Percentiles rank a stretch among this genome's conserved stretches.
Evolutionary conservation across 2,888 invertebrate species (phyloP).

Genomic region (Drosophila greeni): DNA sequence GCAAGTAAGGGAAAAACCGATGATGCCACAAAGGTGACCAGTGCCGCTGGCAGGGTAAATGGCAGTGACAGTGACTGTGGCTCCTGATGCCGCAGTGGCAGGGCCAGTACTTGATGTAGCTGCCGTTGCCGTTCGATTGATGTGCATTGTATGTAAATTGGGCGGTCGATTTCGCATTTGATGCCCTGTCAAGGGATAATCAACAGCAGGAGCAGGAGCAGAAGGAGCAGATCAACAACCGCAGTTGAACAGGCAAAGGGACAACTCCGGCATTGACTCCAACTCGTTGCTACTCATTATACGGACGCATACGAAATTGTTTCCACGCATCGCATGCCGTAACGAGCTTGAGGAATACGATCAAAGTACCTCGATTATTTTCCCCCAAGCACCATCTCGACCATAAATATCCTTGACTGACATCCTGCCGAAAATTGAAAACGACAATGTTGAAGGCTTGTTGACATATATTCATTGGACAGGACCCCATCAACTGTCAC

Average conservation of each 20-base stretch:
- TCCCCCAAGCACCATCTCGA: slow-evolving; percentile 46
- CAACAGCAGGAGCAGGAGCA: slow-evolving; percentile 56
- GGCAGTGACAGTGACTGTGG: slow-evolving; percentile 64
- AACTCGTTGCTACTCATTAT: slow-evolving; percentile 69
- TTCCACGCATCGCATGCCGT: slow-evolving; percentile 31
- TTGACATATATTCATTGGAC: slow-evolving; percentile 74
- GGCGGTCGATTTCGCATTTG: slow-evolving; percentile 75
- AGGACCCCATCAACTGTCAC: slow-evolving; percentile 68
- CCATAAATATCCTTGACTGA: slow-evolving; percentile 60
- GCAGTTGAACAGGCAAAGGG: slow-evolving; percentile 32
- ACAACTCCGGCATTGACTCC: slow-evolving; percentile 39
- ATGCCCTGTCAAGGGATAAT: slow-evolving; percentile 76
- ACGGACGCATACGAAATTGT: slow-evolving; percentile 68
- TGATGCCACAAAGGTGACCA: slow-evolving; percentile 71
- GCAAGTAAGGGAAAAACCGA: slow-evolving; percentile 37
- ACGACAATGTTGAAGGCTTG: slow-evolving; percentile 64
- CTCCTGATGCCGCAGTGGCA: slow-evolving; percentile 63
- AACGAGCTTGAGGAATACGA: slow-evolving; percentile 68
- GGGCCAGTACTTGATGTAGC: slow-evolving; percentile 50
- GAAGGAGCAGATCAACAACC: slow-evolving; percentile 36
- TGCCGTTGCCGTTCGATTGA: slow-evolving; percentile 68
- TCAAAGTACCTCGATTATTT: slow-evolving; percentile 68
- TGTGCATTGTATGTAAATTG: slow-evolving; percentile 78
- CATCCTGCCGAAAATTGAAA: slow-evolving; percentile 69
- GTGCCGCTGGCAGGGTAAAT: slow-evolving; percentile 40